Conservation (phyloP, 1,140 invertebrate genomes). For the Drosophila quadrilineata region DNA sequence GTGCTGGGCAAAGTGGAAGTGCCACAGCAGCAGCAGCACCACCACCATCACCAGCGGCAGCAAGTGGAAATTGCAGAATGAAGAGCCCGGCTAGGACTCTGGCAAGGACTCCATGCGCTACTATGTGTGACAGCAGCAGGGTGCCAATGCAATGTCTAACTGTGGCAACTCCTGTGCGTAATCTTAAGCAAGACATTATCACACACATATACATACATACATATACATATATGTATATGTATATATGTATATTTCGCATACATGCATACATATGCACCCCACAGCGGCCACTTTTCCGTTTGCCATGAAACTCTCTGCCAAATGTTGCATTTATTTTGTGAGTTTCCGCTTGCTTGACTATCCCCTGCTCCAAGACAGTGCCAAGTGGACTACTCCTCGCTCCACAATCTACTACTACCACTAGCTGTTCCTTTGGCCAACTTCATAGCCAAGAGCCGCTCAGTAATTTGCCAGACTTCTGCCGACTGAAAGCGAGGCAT, state of each 20-base stretch:
- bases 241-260: too few species aligned
- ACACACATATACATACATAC: constrained; percentile 16
- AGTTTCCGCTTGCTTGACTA: constrained; percentile 54
- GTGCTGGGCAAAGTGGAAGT: constrained; percentile 20
- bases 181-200: constrained; percentile 33
- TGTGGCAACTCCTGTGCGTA: constrained; percentile 16
- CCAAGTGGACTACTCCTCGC: too few species aligned
- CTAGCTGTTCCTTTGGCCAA: too few species aligned
- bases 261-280: constrained; percentile 13
- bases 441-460: constrained; percentile 29
- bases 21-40: too few species aligned
- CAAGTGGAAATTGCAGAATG: constrained; percentile 64
- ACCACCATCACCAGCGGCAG: too few species aligned
- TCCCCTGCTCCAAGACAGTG: constrained; percentile 1
- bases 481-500: too few species aligned
- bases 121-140: constrained; percentile 57
- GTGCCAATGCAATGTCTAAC: constrained; percentile 22
- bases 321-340: constrained; percentile 78
- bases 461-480: constrained; percentile 26
- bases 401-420: too few species aligned
- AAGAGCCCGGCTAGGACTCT: constrained; percentile 28
- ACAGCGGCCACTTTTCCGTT: constrained; percentile 63
- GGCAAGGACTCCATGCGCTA: constrained; percentile 28
- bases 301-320: constrained; percentile 62
- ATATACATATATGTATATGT: too few species aligned